Evolutionary conservation across 1,140 invertebrate species (phyloP).

Genomic region (Conus ventricosus): DNA sequence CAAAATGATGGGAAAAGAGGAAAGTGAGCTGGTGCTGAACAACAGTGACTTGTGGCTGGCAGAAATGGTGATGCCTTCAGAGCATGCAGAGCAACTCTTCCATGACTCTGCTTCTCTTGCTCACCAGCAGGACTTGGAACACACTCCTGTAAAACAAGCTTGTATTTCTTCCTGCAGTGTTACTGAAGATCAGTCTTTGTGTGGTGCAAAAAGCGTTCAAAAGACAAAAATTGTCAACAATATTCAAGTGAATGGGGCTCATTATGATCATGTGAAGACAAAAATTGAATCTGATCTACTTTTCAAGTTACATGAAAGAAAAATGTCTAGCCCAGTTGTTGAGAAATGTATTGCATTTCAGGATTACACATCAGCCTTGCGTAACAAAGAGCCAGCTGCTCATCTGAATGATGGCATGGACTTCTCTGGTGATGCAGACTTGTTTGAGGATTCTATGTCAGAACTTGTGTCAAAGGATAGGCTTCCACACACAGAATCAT

Average conservation of each 20-base stretch:
- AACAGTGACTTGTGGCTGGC: constrained; percentile 27
- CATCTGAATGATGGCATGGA: not conserved
- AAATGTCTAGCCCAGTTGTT: not conserved
- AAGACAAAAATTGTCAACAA: not conserved
- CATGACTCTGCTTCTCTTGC: not conserved
- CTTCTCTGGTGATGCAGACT: constrained; percentile 16
- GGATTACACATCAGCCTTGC: not conserved
- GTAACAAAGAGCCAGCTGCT: not conserved
- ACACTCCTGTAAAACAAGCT: not conserved
- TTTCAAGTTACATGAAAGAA: not conserved
- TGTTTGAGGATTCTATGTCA: constrained; percentile 17
- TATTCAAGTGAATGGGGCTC: not conserved
- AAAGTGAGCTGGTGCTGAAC: not conserved
- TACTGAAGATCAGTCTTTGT: not conserved
- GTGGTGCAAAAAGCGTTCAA: not conserved
- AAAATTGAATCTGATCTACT: not conserved
- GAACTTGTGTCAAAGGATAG: not conserved
- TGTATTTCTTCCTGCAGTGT: not conserved
- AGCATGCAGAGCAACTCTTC: not conserved
- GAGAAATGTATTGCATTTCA: not conserved
- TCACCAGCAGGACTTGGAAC: not conserved
- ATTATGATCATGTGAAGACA: not conserved
- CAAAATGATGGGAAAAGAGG: not conserved
- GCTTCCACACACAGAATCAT: not conserved
- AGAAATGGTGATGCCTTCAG: constrained; percentile 6